Evolutionary conservation across 1,140 invertebrate species (phyloP), one percentile per base, ranked within the genome.

Genomic region (Venustaconcha ellipsiformis): DNA sequence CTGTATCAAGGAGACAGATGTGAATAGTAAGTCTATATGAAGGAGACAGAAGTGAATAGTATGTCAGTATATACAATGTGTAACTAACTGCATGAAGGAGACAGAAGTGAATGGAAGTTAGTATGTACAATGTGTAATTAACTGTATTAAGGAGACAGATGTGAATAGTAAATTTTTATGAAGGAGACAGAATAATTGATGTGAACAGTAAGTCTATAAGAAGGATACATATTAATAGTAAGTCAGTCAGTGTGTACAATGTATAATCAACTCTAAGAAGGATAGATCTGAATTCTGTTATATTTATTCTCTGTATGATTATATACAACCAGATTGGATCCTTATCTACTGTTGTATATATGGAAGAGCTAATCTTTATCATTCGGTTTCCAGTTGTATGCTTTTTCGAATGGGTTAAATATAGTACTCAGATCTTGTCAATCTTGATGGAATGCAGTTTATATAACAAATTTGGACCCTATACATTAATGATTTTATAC

Each of bases 101-200:
- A 30, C 26, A 30, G 2, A 30, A 3, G 26, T 30, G 26, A 30
- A 4, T 30, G 2, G 26, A 30, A 30, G 26, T 30, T 4, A 30
- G 26, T 30, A 30, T 30, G 26, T 30, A 30, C 26, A 30, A 30
- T 30, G 26, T 30, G 26, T 30, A 30, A 30, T 30, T 30, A 30
- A 30, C 26, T 30, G 2, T 97, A 98, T 86, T 90, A 91, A 65
- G 97, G 97, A 14, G 89, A 93, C 48, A 92, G 94, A 63, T 99
- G 98, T 86, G 82, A 89, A 77, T 81, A 66, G 86, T 87, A 76
- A 76, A 80, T 67, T 17, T 37, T 20, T 97, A 98, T 86, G 90
- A 91, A 65, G 97, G 97, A 14, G 89, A 93, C 48, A 92, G 94
- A 23, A 23, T 23, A 23, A 23, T 23, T 23, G 23, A 62, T 99